Evolutionary conservation across 2,888 invertebrate genomes (phyloP).

Genomic region (Aleiodes leptofemur): DNA sequence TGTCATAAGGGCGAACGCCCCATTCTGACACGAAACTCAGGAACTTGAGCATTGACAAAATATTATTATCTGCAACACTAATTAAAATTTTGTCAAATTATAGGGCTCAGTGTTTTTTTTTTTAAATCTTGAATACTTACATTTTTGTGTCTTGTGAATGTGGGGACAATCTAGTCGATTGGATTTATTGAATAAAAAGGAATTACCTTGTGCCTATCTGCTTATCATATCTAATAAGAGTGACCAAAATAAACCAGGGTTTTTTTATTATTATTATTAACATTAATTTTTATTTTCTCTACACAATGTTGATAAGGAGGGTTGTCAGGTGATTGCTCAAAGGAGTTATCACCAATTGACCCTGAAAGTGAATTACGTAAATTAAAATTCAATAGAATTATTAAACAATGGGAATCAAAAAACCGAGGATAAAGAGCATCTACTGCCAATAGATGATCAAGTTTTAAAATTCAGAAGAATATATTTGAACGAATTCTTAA

Average conservation of each 20-base stretch:
- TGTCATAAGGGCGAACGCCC: slow-evolving; percentile 51
- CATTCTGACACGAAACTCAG: slow-evolving; percentile 22
- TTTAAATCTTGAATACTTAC: neutral
- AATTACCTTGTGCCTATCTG: slow-evolving; percentile 13
- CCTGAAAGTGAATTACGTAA: slow-evolving; percentile 15
- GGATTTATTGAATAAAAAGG: neutral
- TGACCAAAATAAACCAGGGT: slow-evolving; percentile 10
- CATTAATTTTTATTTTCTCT: neutral
- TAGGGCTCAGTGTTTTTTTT: slow-evolving; percentile 1
- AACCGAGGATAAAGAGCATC: slow-evolving; percentile 37
- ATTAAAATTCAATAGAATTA: slow-evolving; percentile 35
- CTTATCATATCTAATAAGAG: neutral
- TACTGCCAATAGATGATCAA: slow-evolving; percentile 47
- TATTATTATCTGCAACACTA: neutral
- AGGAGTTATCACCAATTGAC: slow-evolving; percentile 19
- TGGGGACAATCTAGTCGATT: neutral
- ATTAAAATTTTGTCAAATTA: neutral
- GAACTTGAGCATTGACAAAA: slow-evolving; percentile 15
- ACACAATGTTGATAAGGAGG: neutral
- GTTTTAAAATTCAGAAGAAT: neutral
- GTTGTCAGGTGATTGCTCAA: slow-evolving; percentile 30
- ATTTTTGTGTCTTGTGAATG: slow-evolving; percentile 20
- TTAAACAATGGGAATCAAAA: slow-evolving; percentile 47
- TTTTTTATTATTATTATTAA: neutral
- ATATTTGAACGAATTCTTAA: neutral